phyloP scores from a whole-genome alignment of 53 echinoderm and acorn worm genomes.

The Echinarachnius parma region DNA sequence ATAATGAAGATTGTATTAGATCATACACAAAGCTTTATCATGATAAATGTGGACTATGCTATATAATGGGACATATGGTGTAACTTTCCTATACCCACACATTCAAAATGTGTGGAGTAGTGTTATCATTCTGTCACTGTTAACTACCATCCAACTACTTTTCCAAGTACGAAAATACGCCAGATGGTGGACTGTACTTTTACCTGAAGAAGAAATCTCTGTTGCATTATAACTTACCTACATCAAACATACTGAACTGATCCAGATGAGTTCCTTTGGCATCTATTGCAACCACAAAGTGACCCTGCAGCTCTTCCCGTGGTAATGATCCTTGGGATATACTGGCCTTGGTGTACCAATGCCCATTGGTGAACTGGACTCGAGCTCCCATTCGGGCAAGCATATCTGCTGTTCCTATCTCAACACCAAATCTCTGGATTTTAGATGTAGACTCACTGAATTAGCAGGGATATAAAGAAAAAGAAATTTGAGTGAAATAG shows the following conservation, averaged over 20 bases:
- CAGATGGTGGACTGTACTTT: too few species aligned
- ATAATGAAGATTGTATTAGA: too few species aligned
- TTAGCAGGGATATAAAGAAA: neutral
- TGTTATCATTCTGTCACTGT: too few species aligned
- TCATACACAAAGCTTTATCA: too few species aligned
- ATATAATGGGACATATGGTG: too few species aligned
- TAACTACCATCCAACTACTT: neutral
- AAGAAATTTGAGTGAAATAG: too few species aligned
- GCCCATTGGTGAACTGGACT: slow-evolving; percentile 83
- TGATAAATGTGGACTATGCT: too few species aligned
- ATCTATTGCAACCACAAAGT: slow-evolving; percentile 71
- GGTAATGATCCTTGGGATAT: slow-evolving; percentile 22
- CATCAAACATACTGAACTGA: slow-evolving; percentile 59
- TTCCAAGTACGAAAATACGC: too few species aligned
- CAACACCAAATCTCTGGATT: slow-evolving; percentile 32
- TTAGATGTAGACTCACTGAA: slow-evolving; percentile 9
- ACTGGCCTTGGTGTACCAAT: slow-evolving; percentile 62
- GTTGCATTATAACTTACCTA: slow-evolving; percentile 53
- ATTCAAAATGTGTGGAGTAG: too few species aligned
- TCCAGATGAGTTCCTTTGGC: slow-evolving; percentile 63
- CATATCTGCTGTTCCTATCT: slow-evolving; percentile 55
- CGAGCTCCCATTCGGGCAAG: slow-evolving; percentile 62
- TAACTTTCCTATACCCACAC: too few species aligned
- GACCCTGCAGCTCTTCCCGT: slow-evolving; percentile 37
- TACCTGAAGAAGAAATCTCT: neutral